Evolutionary conservation across 1,140 invertebrate genomes (phyloP), one percentile per base, ranked within the genome.

Genomic region (Cherax destructor): DNA sequence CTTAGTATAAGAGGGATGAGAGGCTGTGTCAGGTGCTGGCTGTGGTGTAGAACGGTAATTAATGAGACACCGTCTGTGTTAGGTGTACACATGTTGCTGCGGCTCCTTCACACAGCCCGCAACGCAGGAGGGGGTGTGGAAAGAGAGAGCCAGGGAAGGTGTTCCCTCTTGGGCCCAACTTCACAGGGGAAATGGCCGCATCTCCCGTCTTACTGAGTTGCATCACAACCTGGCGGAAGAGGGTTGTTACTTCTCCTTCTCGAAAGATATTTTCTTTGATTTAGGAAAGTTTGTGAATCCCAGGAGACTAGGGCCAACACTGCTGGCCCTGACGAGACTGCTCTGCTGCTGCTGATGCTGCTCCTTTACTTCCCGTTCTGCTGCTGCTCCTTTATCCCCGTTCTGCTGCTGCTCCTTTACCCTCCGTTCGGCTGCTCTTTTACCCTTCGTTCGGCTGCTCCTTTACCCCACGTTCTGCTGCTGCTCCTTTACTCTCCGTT

Each of bases 1-100:
- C 69, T 6, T 7, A 50, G 77, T 41, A 50, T 21, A 50, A 9
- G 77, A 56, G 50, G 59, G 81, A 69, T 13, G 52, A 41, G 56
- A 59, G 41, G 52, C 24, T 30, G 81, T 24, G 59, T n/a, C 13
- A 49, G 59, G 81, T 49, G 61, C 13, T 83, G 81, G 61, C 41
- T 83, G 61, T 83, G 81, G 81, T 41, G 81, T 56, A 49, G 59
- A 41, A 83, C 21, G 56, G 81, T 83, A 83, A 83, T 83, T 83
- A 83, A 83, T 47, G 81, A 83, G 81, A 24, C 59, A 83, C 59
- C 59, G 30, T 83, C 61, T 69, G 81, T 65, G 81, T 61, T 61
- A 69, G 24, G 47, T 83, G 81, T 47, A 41, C 52, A 47, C 5
- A 61, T 61, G 61, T 65, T 11, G 61, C 81, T 47, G 30, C 61